Evolutionary conservation across 1,140 invertebrate species (phyloP).

Genomic region (Hermetia illucens): DNA sequence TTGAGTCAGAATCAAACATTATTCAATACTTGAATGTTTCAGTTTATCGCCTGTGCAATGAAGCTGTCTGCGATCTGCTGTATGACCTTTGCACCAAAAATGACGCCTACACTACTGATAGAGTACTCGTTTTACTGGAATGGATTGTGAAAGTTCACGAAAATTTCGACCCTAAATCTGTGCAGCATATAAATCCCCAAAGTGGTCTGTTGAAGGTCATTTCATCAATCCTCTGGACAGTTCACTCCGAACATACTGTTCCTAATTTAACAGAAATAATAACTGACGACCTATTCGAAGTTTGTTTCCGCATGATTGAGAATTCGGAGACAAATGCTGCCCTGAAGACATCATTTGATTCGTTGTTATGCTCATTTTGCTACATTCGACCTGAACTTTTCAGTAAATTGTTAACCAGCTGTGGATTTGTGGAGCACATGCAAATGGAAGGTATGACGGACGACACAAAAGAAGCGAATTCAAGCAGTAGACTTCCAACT

Average conservation of each 20-base stretch:
- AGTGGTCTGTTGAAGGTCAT: conserved; percentile 40
- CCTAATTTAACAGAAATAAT: conserved; percentile 50
- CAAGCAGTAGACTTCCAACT: conserved; percentile 41
- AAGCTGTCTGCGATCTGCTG: conserved; percentile 65
- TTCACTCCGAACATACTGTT: conserved; percentile 41
- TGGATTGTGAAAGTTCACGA: conserved; percentile 24
- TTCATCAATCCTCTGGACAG: conserved; percentile 68
- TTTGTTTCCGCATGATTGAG: conserved; percentile 62
- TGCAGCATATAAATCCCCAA: conserved; percentile 25
- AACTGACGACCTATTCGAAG: conserved; percentile 52
- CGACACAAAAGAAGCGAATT: conserved; percentile 46
- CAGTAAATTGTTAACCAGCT: conserved; percentile 52
- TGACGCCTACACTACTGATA: conserved; percentile 33
- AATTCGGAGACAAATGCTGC: conserved; percentile 46
- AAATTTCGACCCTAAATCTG: conserved; percentile 17
- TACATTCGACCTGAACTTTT: conserved; percentile 66
- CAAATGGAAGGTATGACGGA: conserved; percentile 46
- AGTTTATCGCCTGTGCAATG: conserved; percentile 31
- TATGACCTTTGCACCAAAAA: conserved; percentile 55
- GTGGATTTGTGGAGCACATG: too few species aligned
- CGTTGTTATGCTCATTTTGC: conserved; percentile 70
- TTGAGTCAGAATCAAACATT: neutral
- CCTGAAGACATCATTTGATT: conserved; percentile 56
- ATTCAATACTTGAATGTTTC: conserved; percentile 1
- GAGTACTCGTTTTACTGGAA: conserved; percentile 24